Percentiles rank a stretch among this genome's conserved stretches.
phyloP scores from a whole-genome alignment of 1,140 invertebrate species.

The Asbolus verrucosus region DNA sequence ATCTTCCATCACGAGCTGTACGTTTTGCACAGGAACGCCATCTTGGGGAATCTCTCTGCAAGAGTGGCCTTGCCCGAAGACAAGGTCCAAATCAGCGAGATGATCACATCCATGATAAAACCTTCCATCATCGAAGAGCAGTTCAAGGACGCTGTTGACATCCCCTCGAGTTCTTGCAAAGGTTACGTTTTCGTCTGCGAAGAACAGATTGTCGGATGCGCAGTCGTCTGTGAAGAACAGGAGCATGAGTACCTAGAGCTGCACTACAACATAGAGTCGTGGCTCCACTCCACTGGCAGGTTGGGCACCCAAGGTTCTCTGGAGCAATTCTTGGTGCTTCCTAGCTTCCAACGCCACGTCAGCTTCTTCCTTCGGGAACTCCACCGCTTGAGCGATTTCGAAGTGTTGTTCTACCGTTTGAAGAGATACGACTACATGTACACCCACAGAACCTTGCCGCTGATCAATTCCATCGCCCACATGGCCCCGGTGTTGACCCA shows the following conservation, averaged over 20 bases:
- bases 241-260: slow-evolving; percentile 53
- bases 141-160: slow-evolving; percentile 7
- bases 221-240: slow-evolving; percentile 55
- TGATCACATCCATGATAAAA: neutral
- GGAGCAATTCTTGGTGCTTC: slow-evolving; percentile 55
- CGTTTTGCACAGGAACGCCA: slow-evolving; percentile 71
- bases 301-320: slow-evolving; percentile 53
- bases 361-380: slow-evolving; percentile 65
- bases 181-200: slow-evolving; percentile 66
- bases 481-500: slow-evolving; percentile 64
- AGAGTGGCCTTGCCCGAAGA: slow-evolving; percentile 15
- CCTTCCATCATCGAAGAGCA: slow-evolving; percentile 2
- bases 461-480: slow-evolving; percentile 59
- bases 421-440: slow-evolving; percentile 61
- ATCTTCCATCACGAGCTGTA: slow-evolving; percentile 74
- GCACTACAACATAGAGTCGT: slow-evolving; percentile 54
- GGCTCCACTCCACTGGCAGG: too few species aligned
- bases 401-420: slow-evolving; percentile 67
- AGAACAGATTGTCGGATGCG: slow-evolving; percentile 67
- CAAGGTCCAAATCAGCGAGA: neutral
- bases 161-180: neutral
- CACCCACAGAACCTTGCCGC: slow-evolving; percentile 49
- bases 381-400: slow-evolving; percentile 65
- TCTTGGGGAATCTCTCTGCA: slow-evolving; percentile 57
- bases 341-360: slow-evolving; percentile 55